phyloP scores from a whole-genome alignment of 2,888 invertebrate genomes.

The Ischnura elegans region DNA sequence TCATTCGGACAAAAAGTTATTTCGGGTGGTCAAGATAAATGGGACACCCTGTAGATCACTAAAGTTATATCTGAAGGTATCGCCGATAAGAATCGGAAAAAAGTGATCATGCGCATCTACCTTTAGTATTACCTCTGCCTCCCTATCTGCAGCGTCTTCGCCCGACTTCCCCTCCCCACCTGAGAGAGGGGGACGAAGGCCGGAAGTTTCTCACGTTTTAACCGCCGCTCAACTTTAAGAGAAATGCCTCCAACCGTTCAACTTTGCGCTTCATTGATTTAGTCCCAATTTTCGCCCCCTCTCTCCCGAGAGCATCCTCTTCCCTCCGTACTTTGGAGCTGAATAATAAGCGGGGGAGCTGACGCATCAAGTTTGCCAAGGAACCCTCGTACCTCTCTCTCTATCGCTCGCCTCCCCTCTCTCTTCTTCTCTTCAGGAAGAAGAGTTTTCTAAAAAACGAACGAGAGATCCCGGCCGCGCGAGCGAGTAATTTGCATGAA shows the following conservation, averaged over 20 bases:
- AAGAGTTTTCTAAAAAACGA: constrained; percentile 3
- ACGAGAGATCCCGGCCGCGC: background rate
- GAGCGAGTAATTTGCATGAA: constrained; percentile 25
- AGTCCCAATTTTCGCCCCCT: constrained; percentile 1
- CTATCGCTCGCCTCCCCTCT: no score
- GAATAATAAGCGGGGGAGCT: constrained; percentile 40
- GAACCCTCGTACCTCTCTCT: background rate
- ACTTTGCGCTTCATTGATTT: constrained; percentile 32
- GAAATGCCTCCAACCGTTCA: background rate
- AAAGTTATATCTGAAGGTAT: no score
- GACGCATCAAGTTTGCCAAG: constrained; percentile 37
- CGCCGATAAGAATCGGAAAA: no score
- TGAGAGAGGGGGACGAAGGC: background rate
- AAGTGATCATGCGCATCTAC: no score
- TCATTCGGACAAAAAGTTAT: no score
- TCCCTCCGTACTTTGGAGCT: background rate
- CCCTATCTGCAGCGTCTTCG: background rate
- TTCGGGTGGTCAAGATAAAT: no score
- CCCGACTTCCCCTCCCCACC: background rate
- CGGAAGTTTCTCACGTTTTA: constrained; percentile 4
- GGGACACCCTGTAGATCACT: no score
- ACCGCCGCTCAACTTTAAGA: constrained; percentile 1
- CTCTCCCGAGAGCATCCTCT: background rate
- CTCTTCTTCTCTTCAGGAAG: background rate
- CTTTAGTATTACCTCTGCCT: no score